phyloP scores from a whole-genome alignment of 2,888 invertebrate species.

The Callyntrura sp. region DNA sequence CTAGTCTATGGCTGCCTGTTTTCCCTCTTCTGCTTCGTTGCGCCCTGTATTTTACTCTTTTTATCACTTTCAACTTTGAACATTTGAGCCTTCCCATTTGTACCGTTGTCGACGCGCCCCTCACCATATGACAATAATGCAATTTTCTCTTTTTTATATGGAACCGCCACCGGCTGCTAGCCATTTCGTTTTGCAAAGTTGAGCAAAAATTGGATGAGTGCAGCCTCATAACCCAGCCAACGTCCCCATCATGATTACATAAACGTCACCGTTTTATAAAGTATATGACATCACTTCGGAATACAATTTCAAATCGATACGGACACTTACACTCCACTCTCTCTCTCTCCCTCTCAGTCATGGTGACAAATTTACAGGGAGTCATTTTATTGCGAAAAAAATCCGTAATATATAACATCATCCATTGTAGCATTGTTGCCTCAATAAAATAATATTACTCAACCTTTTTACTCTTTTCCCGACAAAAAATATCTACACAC shows the following conservation, averaged over 20 bases:
- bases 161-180: neutral
- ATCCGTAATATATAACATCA: neutral
- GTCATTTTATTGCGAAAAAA: neutral
- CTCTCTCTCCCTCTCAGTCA: neutral
- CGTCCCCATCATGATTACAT: neutral
- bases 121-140: slow-evolving; percentile 38
- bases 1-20: neutral
- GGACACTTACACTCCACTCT: too few relatives aligned
- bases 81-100: neutral
- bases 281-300: neutral
- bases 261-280: neutral
- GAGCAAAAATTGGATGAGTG: neutral
- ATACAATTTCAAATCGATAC: neutral
- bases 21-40: neutral
- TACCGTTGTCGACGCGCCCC: neutral
- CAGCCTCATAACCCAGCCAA: neutral
- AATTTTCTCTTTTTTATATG: slow-evolving; percentile 16
- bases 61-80: slow-evolving; percentile 30
- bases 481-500: neutral
- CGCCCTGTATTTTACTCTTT: slow-evolving; percentile 15
- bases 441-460: neutral
- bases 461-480: neutral
- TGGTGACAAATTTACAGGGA: neutral
- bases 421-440: slow-evolving; percentile 15
- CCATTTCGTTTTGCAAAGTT: slow-evolving; percentile 42